Evolutionary conservation across 2,113 vertebrate species (phyloP), one percentile per base, ranked within the genome.

Genomic region (Psittacula cyanocephala): DNA sequence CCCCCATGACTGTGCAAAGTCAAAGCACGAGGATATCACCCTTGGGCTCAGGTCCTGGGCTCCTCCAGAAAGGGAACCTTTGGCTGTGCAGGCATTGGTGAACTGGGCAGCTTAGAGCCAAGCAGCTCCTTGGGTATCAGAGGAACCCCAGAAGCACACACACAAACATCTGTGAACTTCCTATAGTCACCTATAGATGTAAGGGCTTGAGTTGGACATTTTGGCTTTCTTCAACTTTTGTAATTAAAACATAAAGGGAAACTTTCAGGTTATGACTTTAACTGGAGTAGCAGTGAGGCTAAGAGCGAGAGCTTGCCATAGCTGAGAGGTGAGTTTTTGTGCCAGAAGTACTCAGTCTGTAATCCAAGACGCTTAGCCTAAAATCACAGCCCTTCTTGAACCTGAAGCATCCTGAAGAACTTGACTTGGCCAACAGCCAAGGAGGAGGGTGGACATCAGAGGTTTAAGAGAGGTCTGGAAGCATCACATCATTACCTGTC

Each of bases 91-190:
- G 57, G 31, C 31, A 27, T 52, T 13, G 10, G 43, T 39, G 33
- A 67, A 67, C 20, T 3, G 2, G 50, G 9, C 5, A 7, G 64
- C 35, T 0, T 0, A 68, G 43, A 82, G 23, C 57, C 25, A 71
- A 29, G 14, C 35, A 76, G 63, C 17, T 50, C 19, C 62, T n/a
- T 3, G 2, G 35, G 57, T 37, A 23, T 31, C 35, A 43, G 39
- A 12, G 35, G 43, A 67, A 18, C 24, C 43, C 65, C 60, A 93
- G 41, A 69, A 75, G 53, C 24, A 9, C 3, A 12, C 17, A 37
- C 22, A 63, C n/a, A 63, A 68, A 15, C 13, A 37, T 55, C 27
- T n/a, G 29, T 31, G 15, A 62, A 44, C 37, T 59, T 81, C 28
- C 37, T 64, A 31, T 90, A 39, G 52, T 46, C 29, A 29, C 20